Evolutionary conservation across 1,140 invertebrate genomes (phyloP), one percentile per base, ranked within the genome.

Genomic region (Trachymyrmex septentrionalis): DNA sequence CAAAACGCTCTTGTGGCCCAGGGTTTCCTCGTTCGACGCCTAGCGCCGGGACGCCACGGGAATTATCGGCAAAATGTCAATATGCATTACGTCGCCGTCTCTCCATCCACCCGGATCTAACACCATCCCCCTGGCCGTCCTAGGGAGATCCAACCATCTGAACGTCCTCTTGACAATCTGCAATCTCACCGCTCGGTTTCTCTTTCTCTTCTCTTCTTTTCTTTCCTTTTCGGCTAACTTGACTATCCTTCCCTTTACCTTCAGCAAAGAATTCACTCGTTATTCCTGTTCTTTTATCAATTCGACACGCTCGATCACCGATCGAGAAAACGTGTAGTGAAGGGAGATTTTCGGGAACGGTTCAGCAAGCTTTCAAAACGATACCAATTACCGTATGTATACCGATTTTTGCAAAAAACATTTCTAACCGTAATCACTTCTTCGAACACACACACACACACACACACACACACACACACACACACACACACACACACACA

Each of bases 41-140:
- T 76, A 66, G 55, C 78, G 55, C 34, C 78, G 63, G 44, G 55
- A 90, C 81, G 88, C 86, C 85, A 88, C 88, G 88, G 80, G 89
- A 92, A 95, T 94, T 94, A 95, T 94, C 92, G 93, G 88, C 87
- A 91, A 95, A 94, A 94, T 87, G 93, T 94, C 94, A 94, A 93
- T 93, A 92, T 89, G 91, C 88, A 94, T 95, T 94, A 94, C 92
- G 85, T 69, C 86, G 89, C 89, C 87, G 87, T 90, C 91, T 91
- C 87, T 90, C 27, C 69, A 50, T 84, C 59, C 44, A 71, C 71
- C 27, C 69, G 72, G 61, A 73, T 69, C 24, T 55, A 38, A 78
- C 69, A 81, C 48, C 67, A 6, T 19, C 14, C 69, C 14, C 24
- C 48, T 24, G 63, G 44, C 53, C 27, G 24, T 76, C 38, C 59